phyloP scores from a whole-genome alignment of 2,113 vertebrate genomes.

The Circaetus cinerascens region DNA sequence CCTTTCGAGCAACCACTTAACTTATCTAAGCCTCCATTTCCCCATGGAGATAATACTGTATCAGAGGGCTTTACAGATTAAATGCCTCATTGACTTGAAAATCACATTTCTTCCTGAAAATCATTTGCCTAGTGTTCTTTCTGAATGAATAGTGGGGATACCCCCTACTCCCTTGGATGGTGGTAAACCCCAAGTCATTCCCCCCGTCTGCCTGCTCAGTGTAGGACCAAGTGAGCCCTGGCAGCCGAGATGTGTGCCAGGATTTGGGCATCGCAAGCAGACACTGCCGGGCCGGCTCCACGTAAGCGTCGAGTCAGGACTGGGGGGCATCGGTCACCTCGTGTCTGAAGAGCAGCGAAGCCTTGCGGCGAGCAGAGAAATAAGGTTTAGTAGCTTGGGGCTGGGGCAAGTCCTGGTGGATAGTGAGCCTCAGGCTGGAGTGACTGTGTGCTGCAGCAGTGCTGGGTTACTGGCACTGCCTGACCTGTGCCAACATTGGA shows the following conservation, averaged over 20 bases:
- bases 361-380: too few relatives aligned
- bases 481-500: rapidly evolving
- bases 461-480: not conserved
- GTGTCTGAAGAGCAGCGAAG: rapidly evolving
- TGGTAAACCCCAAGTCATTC: not conserved
- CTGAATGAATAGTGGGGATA: not conserved
- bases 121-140: not conserved
- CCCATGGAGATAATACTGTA: not conserved
- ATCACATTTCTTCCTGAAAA: not conserved
- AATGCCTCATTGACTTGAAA: not conserved
- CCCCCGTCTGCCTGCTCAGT: not conserved
- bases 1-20: not conserved
- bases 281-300: rapidly evolving
- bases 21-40: not conserved
- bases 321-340: rapidly evolving
- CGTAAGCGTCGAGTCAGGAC: rapidly evolving
- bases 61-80: not conserved
- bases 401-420: not conserved
- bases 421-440: not conserved
- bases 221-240: rapidly evolving
- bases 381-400: not conserved
- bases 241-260: not conserved
- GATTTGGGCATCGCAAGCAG: not conserved
- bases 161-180: not conserved
- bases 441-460: not conserved